Conservation (phyloP, 2,888 invertebrate species). For the Metalampra italica region DNA sequence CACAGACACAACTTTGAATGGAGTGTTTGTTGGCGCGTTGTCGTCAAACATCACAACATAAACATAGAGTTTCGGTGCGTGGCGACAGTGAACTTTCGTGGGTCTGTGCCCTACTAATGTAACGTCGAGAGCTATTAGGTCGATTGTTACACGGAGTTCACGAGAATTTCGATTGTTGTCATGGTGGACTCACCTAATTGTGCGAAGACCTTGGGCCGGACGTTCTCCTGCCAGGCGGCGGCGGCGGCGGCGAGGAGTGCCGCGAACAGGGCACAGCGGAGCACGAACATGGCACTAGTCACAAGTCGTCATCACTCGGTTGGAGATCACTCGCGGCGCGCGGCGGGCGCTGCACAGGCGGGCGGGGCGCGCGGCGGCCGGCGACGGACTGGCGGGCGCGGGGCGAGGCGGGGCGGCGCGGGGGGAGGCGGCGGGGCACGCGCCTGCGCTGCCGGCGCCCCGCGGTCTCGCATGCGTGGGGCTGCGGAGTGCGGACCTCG, state of each 20-base stretch:
- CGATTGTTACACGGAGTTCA: conserved; percentile 57
- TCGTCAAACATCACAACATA: conserved; percentile 68
- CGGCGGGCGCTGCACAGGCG: conserved; percentile 39
- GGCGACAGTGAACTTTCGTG: conserved; percentile 34
- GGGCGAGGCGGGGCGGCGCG: conserved; percentile 64
- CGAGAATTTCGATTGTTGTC: conserved; percentile 42
- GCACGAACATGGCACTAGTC: conserved; percentile 76
- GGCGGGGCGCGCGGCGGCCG: conserved; percentile 73
- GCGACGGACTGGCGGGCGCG: conserved; percentile 72
- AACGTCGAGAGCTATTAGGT: conserved; percentile 44
- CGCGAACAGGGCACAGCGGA: conserved; percentile 71
- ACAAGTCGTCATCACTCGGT: conserved; percentile 73
- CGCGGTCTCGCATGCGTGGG: conserved; percentile 77
- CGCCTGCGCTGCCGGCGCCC: conserved; percentile 69
- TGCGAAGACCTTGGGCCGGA: conserved; percentile 94
- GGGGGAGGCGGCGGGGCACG: conserved; percentile 49
- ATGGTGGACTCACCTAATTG: conserved; percentile 87
- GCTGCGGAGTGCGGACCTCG: conserved; percentile 76
- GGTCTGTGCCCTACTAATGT: conserved; percentile 32
- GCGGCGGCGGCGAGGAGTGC: conserved; percentile 75
- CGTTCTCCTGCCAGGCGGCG: conserved; percentile 93
- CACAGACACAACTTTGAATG: conserved; percentile 56
- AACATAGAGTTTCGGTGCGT: conserved; percentile 46
- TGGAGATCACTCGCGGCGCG: conserved; percentile 59
- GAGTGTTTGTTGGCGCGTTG: conserved; percentile 59